A percentile compares a stretch with the other conserved stretches of the same genome.
These are phyloP conservation scores for Melanogrammus aeglefinus DNA, from an alignment of 2,797 vertebrate genomes.

Conservation along the genomic window DNA sequence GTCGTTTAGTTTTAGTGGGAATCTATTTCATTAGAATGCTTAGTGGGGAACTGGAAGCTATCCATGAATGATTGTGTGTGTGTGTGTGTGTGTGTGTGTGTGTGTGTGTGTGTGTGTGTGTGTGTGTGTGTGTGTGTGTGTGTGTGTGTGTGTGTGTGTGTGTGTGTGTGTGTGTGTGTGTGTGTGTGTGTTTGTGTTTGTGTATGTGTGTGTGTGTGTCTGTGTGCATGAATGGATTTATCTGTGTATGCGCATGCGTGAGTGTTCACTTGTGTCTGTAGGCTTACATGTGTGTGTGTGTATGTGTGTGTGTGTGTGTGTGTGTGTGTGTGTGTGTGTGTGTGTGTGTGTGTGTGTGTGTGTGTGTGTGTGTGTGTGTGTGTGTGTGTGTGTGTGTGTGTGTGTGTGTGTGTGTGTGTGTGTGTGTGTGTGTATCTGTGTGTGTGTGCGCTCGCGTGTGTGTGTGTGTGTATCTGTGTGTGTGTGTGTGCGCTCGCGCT, in stretches of 20 bases:
- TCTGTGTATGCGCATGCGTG: no score
- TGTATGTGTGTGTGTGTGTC: no score
- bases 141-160: slow-evolving; percentile 1
- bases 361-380: slow-evolving; percentile 13
- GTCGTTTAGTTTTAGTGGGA: slow-evolving; percentile 17
- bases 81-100: slow-evolving; percentile 14
- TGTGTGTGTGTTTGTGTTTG: no score
- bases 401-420: slow-evolving; percentile 9
- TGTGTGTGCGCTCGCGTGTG: slow-evolving; percentile 19
- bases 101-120: slow-evolving; percentile 13
- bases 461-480: background rate
- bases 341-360: background rate
- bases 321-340: no score
- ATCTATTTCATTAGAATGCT: slow-evolving; percentile 22
- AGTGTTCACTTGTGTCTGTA: no score
- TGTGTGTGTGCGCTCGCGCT: background rate
- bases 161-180: no score
- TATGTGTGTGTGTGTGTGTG: no score
- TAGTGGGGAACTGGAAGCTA: slow-evolving; percentile 34
- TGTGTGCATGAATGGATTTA: no score
- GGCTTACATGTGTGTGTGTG: no score
- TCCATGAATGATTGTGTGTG: slow-evolving; percentile 12
- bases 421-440: slow-evolving; percentile 11
- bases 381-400: slow-evolving; percentile 8
- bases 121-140: slow-evolving; percentile 9